These are phyloP conservation scores for Noctua pronuba DNA, from an alignment of 2,888 invertebrate genomes.

Conservation along the genomic window DNA sequence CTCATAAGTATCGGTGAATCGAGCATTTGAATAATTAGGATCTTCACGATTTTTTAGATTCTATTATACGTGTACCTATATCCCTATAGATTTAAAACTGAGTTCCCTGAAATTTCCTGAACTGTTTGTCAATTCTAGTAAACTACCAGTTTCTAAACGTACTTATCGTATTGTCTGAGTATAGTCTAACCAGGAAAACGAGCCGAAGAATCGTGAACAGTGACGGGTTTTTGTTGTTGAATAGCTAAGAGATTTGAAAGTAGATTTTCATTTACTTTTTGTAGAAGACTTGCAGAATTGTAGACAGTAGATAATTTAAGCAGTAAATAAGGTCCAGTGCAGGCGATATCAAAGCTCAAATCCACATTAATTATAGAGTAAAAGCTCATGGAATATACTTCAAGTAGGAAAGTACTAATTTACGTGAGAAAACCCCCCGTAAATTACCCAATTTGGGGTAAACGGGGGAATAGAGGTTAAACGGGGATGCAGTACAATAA, in stretches of 20 bases:
- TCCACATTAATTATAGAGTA: not conserved
- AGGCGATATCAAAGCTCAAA: not conserved
- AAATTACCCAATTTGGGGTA: not conserved
- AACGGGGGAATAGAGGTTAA: not conserved
- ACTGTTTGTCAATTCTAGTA: not conserved
- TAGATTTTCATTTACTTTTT: conserved; percentile 1
- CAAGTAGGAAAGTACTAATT: not conserved
- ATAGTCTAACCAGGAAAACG: conserved; percentile 33
- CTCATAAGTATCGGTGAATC: not conserved
- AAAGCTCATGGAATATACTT: not conserved
- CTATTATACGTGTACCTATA: no score
- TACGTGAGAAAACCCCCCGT: not conserved
- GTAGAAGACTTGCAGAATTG: not conserved
- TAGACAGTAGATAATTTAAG: not conserved
- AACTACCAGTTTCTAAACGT: not conserved
- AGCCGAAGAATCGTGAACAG: conserved; percentile 20
- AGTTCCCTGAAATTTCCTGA: not conserved
- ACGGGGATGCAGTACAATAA: not conserved
- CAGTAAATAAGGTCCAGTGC: not conserved
- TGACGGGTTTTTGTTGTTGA: conserved; percentile 22
- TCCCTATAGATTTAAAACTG: no score
- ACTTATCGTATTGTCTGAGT: not conserved
- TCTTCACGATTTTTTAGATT: not conserved
- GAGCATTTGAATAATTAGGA: not conserved
- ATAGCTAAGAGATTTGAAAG: conserved; percentile 11